Evolutionary conservation across 2,888 invertebrate genomes (phyloP), one percentile per base, ranked within the genome.

Genomic region (Apotomis turbidana): DNA sequence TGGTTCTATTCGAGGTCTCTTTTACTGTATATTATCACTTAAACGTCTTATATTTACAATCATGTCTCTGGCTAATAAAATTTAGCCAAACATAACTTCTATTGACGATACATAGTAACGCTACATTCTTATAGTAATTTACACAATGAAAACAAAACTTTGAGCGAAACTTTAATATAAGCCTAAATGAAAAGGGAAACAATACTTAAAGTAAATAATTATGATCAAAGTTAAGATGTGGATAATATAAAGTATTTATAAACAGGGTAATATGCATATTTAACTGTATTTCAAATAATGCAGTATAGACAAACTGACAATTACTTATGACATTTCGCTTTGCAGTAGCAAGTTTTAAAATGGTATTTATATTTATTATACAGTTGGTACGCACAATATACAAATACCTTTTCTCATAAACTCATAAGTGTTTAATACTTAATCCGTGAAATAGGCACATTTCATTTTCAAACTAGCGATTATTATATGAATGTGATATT

Each of bases 21-120:
- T 46, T 66, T 57, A 12, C 55, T 46, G 27, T 59, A 15, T 27
- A 41, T 49, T 36, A 68, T 59, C 59, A 59, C 49, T 51, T 41
- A 54, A 13, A 54, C 10, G 6, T 58, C 71, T 61, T 68, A 67
- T 67, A 66, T 79, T 79, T 81, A 76, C 76, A 77, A 69, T 69
- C 74, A 71, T 76, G 74, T 76, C 73, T 75, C 76, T 83, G 88
- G 87, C 90, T 90, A 90, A 90, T 85, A 90, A 87, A 89, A 90
- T 89, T 88, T 89, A 91, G 89, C 91, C 89, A 86, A 85, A 83
- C 81, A 83, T 77, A 79, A 77, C 79, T 79, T 81, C 78, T 75
- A 74, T 80, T 78, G 78, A 75, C 80, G 77, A 79, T 79, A 81
- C 78, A 81, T 70, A 67, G 46, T 71, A 44, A 63, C 60, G 60